A percentile compares a stretch with the other conserved stretches of the same genome.
Conservation (phyloP, 2,113 vertebrate species). For the Columbina picui region DNA sequence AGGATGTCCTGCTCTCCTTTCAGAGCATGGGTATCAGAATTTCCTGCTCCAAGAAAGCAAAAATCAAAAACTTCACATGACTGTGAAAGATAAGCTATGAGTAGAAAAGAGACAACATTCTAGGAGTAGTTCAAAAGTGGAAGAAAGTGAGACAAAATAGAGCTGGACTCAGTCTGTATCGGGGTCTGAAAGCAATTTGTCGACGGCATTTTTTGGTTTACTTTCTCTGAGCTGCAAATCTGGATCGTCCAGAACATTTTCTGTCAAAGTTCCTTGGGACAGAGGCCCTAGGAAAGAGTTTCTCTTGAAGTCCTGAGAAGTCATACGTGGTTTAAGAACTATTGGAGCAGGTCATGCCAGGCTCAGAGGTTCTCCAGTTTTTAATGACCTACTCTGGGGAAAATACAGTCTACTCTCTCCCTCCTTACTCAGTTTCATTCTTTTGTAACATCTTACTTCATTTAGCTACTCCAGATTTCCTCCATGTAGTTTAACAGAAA, state of each 20-base stretch:
- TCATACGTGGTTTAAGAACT: background rate
- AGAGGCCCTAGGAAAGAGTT: background rate
- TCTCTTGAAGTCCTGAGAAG: background rate
- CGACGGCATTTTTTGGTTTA: background rate
- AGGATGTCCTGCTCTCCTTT: background rate
- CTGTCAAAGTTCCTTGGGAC: background rate
- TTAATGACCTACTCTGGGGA: background rate
- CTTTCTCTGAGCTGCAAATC: background rate
- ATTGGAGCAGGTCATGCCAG: background rate
- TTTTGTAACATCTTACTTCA: background rate
- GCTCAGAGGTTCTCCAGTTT: background rate
- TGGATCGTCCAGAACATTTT: background rate
- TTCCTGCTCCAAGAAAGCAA: background rate
- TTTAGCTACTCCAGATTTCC: background rate
- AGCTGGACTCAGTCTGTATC: background rate
- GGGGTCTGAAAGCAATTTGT: background rate
- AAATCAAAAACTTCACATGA: background rate
- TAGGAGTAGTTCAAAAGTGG: background rate
- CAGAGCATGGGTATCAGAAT: background rate
- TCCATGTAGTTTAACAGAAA: background rate
- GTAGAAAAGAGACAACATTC: background rate
- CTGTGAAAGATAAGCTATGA: background rate
- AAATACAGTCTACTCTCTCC: background rate
- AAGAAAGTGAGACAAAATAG: background rate
- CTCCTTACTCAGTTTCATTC: background rate